Evolutionary conservation across 1,140 invertebrate species (phyloP), one percentile per base, ranked within the genome.

Genomic region (Elysia chlorotica): DNA sequence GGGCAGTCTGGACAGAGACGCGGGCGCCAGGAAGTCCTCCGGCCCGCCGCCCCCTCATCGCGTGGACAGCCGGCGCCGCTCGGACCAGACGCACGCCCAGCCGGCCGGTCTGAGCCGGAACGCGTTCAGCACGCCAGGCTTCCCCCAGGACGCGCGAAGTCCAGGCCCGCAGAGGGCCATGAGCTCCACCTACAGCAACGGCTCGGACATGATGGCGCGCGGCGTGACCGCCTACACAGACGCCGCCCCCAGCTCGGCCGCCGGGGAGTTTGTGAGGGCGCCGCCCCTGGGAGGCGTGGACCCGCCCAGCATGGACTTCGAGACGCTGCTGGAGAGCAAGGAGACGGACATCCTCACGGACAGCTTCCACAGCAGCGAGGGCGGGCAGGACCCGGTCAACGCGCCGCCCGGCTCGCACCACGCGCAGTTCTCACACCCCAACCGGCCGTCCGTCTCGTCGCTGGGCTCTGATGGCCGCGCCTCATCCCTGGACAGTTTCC

Each of bases 291-390:
- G 65, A 59, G 59, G 77, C 1, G 79, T 84, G 33, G 86, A 87
- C 75, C 75, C 83, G 28, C 84, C 80, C 78, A 86, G 85, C 75
- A 62, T 85, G 62, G 81, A 86, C 74, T 87, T 86, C 79, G 86
- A 87, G 74, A 83, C 81, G 56, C 71, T 86, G 37, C 68, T 87
- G 28, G 85, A 87, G 76, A 83, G 79, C 72, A 83, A 82, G 74
- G 83, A 84, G 31, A 83, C 82, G 23, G 82, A 83, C 61, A 80
- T 83, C 65, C 76, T 85, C 62, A 82, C 83, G 3, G 86, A 85
- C 68, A 85, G 84, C 78, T 85, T 86, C 76, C 81, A 86, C 65
- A 85, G 82, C 78, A 79, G 75, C 38, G 73, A 71, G 35, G 85
- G 63, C 77, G 79, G n/a, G n/a, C n/a, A n/a, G n/a, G n/a, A n/a